Percentiles rank a stretch among this genome's conserved stretches.
phyloP scores from a whole-genome alignment of 2,113 vertebrate genomes.

The Seriola dumerili region DNA sequence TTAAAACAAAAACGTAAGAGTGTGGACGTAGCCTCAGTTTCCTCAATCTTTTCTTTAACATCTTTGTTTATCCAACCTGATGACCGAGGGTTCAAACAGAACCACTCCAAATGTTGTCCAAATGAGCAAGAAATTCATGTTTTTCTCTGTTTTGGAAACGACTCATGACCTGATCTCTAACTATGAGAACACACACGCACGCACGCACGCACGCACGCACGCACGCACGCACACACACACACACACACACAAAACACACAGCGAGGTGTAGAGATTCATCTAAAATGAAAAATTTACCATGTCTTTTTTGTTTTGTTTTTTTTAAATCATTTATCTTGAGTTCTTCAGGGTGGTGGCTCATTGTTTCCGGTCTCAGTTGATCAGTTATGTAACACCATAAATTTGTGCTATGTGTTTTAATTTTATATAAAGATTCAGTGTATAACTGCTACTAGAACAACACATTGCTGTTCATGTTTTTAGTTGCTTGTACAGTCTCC shows the following conservation, averaged over 20 bases:
- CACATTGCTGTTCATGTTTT: background rate
- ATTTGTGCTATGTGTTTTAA: background rate
- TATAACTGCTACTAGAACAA: too few relatives aligned
- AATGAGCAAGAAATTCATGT: background rate
- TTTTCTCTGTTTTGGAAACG: background rate
- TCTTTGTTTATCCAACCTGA: background rate
- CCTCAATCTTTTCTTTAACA: background rate
- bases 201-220: too few relatives aligned
- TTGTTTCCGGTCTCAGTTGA: background rate
- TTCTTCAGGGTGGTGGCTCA: background rate
- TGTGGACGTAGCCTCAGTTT: background rate
- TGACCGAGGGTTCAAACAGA: background rate
- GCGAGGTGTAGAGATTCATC: too few relatives aligned
- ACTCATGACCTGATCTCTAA: background rate
- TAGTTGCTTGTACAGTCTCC: background rate
- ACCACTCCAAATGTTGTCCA: background rate
- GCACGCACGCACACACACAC: too few relatives aligned
- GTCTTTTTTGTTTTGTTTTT: background rate
- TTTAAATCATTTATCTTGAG: background rate
- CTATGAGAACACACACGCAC: background rate
- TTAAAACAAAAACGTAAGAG: too few relatives aligned
- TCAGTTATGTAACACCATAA: background rate
- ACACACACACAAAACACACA: too few relatives aligned
- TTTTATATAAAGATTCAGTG: background rate
- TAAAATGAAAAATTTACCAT: background rate